Percentiles rank a stretch among this genome's conserved stretches.
phyloP scores from a whole-genome alignment of 2,888 invertebrate genomes.

The Orchesella flavescens region DNA sequence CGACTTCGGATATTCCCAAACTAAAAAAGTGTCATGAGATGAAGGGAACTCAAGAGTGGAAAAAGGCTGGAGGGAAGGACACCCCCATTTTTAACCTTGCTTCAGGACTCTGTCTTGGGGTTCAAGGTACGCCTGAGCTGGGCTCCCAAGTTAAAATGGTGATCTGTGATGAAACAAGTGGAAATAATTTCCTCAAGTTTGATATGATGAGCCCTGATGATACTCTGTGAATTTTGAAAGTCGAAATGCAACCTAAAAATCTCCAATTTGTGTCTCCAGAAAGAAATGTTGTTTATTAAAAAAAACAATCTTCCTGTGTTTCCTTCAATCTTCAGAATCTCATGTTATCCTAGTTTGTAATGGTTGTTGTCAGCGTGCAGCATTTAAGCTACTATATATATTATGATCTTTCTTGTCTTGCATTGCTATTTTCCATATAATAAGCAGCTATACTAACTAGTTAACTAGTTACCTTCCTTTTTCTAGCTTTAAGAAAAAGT shows the following conservation, averaged over 20 bases:
- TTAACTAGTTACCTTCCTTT: too few species aligned
- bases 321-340: too few species aligned
- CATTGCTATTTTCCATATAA: too few species aligned
- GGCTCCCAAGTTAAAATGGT: constrained; percentile 67
- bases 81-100: constrained; percentile 88
- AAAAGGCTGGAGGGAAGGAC: constrained; percentile 47
- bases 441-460: too few species aligned
- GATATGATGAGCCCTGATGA: constrained; percentile 58
- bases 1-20: constrained; percentile 80
- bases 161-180: constrained; percentile 65
- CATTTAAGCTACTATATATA: too few species aligned
- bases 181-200: constrained; percentile 55
- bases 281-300: too few species aligned
- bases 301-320: too few species aligned
- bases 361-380: too few species aligned
- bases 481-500: too few species aligned
- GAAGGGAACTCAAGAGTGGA: constrained; percentile 94
- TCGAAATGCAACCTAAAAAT: neutral
- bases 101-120: constrained; percentile 86
- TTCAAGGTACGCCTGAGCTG: constrained; percentile 65
- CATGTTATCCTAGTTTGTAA: too few species aligned
- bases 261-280: too few species aligned
- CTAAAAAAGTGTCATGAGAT: constrained; percentile 94
- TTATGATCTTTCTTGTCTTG: too few species aligned
- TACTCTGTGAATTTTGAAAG: neutral